Base-by-base conservation (phyloP, 2,888 invertebrate species). In the Timema cristinae region DNA sequence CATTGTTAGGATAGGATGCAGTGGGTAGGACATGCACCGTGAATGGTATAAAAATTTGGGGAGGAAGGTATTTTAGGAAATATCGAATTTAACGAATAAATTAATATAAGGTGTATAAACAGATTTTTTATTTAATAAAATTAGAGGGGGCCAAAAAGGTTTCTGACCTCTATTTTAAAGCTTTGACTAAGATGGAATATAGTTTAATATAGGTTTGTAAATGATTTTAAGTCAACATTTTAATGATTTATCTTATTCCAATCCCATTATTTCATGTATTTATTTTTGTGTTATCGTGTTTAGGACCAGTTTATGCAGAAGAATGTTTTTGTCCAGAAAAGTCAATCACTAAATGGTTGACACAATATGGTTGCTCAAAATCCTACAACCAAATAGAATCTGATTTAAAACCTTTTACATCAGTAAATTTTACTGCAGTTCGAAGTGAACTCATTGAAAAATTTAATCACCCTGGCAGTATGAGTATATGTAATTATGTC, bases 401-500 rank as follows among this genome's bases (percentile, higher is more conserved):
- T 73, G 94, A 96, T 83, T 84, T 97, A 50, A 82, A 85, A 75
- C 84, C 83, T 49, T 96, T 94, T 82, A 80, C 84, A 59, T 82
- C 83, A 69, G 85, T 96, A 5, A 86, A 95, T 81, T 93, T 95
- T 84, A 86, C 87, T 74, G 79, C 83, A 66, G 85, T 89, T 76
- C 85, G 93, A 54, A 80, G 85, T 50, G 86, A 87, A 81, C 87
- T 91, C 16, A 81, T 93, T 68, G 81, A 89, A 76, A 87, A 87
- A 75, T 96, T 91, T 80, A 87, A 94, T 81, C 89, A 88, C 75
- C 92, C 93, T 0, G 90, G 91, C 73, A 90, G 92, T 74, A 87
- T 93, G 75, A 96, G 96, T 78, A 86, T 97, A 78, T 97, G 97
- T 80, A 94, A 97, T 81, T 98, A 97, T 83, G 87, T 91, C 9